Conservation (phyloP, 2,797 vertebrate species). For the Apodemus agrarius region DNA sequence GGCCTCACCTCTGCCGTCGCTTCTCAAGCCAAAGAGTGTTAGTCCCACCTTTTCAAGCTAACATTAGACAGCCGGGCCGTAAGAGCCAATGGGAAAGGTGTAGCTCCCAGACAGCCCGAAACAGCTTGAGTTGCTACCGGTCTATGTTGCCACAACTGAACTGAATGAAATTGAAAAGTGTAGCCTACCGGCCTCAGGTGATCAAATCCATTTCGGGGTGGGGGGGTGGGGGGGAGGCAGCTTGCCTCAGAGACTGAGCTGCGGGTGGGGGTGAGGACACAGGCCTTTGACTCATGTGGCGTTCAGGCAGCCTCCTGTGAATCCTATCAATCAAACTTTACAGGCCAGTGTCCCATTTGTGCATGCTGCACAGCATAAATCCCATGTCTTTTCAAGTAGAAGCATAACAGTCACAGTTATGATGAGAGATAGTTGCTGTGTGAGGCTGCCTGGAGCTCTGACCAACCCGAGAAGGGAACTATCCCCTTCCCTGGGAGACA, state of each 20-base stretch:
- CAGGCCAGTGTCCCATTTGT: constrained; percentile 61
- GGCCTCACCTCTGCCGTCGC: constrained; percentile 57
- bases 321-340: constrained; percentile 73
- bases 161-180: constrained; percentile 30
- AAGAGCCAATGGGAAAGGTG: neutral
- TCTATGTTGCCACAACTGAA: constrained; percentile 40
- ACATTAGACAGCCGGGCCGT: constrained; percentile 24
- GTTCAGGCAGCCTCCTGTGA: constrained; percentile 36
- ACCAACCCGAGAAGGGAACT: constrained; percentile 48
- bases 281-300: neutral
- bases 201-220: neutral
- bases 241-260: neutral
- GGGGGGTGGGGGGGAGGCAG: too few relatives aligned
- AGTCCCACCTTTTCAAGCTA: constrained; percentile 50
- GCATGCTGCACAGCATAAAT: constrained; percentile 73
- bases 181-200: neutral
- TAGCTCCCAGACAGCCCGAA: constrained; percentile 43
- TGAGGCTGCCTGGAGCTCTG: constrained; percentile 43
- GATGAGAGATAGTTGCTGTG: constrained; percentile 67
- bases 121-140: constrained; percentile 39
- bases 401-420: constrained; percentile 72
- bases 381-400: constrained; percentile 76
- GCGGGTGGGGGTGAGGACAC: neutral
- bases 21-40: constrained; percentile 51
- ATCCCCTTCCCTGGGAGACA: constrained; percentile 66